phyloP scores from a whole-genome alignment of 2,113 vertebrate species.

The Urocynchramus pylzowi region DNA sequence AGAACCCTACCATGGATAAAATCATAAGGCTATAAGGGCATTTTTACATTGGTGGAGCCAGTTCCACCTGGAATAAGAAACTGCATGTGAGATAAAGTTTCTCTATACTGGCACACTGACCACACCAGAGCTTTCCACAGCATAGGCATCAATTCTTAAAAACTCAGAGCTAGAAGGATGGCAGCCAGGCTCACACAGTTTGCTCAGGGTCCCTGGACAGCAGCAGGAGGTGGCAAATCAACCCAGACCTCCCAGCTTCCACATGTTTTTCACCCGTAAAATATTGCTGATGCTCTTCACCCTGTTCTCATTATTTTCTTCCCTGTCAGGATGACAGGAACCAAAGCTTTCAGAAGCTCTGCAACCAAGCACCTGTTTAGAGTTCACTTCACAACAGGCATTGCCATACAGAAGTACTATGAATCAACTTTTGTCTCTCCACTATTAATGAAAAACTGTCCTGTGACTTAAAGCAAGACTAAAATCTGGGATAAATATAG shows the following conservation, averaged over 20 bases:
- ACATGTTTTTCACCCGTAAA: background rate
- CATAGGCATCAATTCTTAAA: background rate
- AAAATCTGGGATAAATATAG: background rate
- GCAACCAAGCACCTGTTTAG: background rate
- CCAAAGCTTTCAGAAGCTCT: background rate
- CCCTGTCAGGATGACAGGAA: background rate
- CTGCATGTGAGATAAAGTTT: background rate
- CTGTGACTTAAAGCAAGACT: background rate
- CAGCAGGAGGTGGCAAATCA: background rate
- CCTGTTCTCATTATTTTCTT: background rate
- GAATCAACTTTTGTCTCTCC: background rate
- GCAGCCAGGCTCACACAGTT: background rate
- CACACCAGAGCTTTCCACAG: background rate
- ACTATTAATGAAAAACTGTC: background rate
- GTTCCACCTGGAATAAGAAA: background rate
- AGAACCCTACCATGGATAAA: background rate
- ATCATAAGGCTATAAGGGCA: background rate
- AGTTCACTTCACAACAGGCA: background rate
- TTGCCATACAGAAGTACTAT: accelerated
- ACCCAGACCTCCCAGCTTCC: background rate
- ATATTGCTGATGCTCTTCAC: background rate
- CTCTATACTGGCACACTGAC: background rate
- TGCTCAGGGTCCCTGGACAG: background rate
- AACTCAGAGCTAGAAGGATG: background rate
- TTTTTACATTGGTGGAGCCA: background rate